Evolutionary conservation across 2,113 vertebrate species (phyloP).

Genomic region (Bos javanicus): DNA sequence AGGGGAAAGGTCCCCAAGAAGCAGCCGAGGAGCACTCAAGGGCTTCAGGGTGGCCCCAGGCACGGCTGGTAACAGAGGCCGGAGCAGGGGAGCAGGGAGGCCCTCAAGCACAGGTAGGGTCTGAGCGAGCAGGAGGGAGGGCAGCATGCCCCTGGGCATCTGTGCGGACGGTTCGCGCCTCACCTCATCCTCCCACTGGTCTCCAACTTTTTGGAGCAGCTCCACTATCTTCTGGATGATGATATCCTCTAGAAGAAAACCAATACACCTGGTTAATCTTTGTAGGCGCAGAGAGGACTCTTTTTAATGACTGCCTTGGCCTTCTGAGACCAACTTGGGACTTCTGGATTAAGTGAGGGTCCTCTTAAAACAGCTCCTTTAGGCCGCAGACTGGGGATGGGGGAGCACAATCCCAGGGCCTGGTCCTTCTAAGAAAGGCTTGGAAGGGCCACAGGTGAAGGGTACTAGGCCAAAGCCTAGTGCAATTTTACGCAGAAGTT

Average conservation of each 20-base stretch:
- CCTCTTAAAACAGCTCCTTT: not conserved
- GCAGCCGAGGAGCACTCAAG: not conserved
- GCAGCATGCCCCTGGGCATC: not conserved
- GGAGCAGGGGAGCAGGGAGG: not conserved
- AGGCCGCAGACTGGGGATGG: not conserved
- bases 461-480: not conserved
- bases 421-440: not conserved
- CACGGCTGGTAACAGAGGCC: not conserved
- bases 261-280: not conserved
- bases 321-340: not conserved
- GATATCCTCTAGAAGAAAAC: slow-evolving; percentile 53
- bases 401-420: not conserved
- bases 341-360: not conserved
- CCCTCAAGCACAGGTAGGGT: not conserved
- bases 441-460: not conserved
- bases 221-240: slow-evolving; percentile 55
- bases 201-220: slow-evolving; percentile 46
- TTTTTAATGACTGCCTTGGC: not conserved
- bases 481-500: not conserved
- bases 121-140: not conserved
- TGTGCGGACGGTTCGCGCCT: not conserved
- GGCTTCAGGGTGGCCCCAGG: not conserved
- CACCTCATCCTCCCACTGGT: slow-evolving; percentile 63
- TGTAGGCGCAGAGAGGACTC: not conserved
- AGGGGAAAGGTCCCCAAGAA: not conserved